Percentiles rank a stretch among this genome's conserved stretches.
Evolutionary conservation across 2,888 invertebrate species (phyloP).

Genomic region (Melolontha melolontha): DNA sequence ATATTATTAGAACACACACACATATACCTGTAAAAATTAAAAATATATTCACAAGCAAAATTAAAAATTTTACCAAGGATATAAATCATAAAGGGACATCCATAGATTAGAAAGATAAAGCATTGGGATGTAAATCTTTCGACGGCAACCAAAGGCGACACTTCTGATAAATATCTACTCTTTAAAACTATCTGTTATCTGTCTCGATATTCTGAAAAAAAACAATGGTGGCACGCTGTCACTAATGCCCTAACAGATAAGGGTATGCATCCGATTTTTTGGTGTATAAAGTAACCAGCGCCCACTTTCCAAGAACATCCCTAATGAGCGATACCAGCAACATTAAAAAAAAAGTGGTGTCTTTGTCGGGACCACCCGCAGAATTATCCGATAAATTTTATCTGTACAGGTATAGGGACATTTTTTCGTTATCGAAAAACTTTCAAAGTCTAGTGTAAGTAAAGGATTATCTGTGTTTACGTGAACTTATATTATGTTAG

Average conservation of each 20-base stretch:
- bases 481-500: background rate
- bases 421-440: constrained; percentile 16
- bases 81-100: too few species aligned
- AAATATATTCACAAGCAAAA: too few species aligned
- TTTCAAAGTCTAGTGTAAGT: constrained; percentile 11
- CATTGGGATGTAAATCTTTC: background rate
- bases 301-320: constrained; percentile 31
- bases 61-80: too few species aligned
- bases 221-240: constrained; percentile 20
- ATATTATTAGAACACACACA: too few species aligned
- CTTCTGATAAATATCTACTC: constrained; percentile 13
- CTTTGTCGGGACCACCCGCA: constrained; percentile 27
- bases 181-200: constrained; percentile 18
- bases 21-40: too few species aligned
- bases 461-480: constrained; percentile 6
- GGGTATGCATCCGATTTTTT: constrained; percentile 6
- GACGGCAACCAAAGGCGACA: constrained; percentile 4
- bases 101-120: background rate
- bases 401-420: constrained; percentile 22
- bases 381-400: constrained; percentile 28
- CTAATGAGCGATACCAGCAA: constrained; percentile 22
- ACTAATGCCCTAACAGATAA: constrained; percentile 16
- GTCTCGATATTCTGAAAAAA: constrained; percentile 7
- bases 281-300: background rate
- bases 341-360: constrained; percentile 9